Percentiles rank a stretch among this genome's conserved stretches.
Evolutionary conservation across 2,888 invertebrate species (phyloP).

Genomic region (Tortricodes alternella): DNA sequence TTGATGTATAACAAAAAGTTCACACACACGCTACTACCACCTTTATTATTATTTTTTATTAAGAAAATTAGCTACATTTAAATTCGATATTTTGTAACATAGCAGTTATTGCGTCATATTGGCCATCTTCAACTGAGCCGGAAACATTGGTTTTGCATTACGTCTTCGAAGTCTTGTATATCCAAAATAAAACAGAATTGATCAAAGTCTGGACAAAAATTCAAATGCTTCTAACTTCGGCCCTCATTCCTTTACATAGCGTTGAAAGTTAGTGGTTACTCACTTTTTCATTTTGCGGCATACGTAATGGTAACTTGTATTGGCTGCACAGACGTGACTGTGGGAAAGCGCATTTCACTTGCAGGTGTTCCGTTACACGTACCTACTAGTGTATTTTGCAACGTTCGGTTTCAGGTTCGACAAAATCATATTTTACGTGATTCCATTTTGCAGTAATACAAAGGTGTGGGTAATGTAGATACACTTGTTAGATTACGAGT

Average conservation of each 20-base stretch:
- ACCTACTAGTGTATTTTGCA: constrained; percentile 33
- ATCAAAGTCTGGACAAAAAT: neutral
- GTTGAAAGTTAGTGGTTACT: neutral
- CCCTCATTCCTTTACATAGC: neutral
- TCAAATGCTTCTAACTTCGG: neutral
- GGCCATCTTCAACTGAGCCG: too few relatives aligned
- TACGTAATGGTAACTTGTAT: constrained; percentile 41
- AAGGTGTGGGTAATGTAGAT: constrained; percentile 29
- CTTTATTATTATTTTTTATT: too few relatives aligned
- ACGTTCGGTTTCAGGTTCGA: constrained; percentile 62
- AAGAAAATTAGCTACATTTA: too few relatives aligned
- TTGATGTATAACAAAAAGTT: too few relatives aligned
- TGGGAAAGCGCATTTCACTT: constrained; percentile 46
- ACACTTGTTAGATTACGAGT: constrained; percentile 28
- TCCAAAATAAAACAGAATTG: neutral
- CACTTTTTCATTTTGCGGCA: constrained; percentile 16
- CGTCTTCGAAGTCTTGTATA: neutral
- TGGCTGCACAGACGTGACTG: constrained; percentile 46
- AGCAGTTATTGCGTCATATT: too few relatives aligned
- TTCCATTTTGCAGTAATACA: constrained; percentile 56
- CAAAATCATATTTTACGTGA: constrained; percentile 78
- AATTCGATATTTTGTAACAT: too few relatives aligned
- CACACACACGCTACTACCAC: too few relatives aligned
- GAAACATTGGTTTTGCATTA: too few relatives aligned
- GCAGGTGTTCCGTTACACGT: constrained; percentile 50